phyloP scores from a whole-genome alignment of 2,797 vertebrate genomes.

The Pseudocheirus occidentalis region DNA sequence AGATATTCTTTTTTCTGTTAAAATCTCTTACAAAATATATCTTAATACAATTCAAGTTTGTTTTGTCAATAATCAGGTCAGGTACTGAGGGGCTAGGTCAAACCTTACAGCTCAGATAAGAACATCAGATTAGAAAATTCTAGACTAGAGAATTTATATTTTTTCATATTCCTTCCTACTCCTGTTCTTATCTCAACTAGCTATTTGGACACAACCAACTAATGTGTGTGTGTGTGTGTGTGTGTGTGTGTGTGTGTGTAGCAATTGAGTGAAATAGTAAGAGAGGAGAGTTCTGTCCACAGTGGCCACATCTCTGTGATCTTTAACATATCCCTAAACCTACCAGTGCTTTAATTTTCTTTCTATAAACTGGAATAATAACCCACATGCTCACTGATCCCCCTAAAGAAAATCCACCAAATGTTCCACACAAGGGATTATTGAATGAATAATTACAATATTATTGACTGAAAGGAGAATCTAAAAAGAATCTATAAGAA shows the following conservation, averaged over 20 bases:
- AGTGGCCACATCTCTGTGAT: background rate
- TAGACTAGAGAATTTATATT: background rate
- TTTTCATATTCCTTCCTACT: background rate
- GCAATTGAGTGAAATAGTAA: background rate
- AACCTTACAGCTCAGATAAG: background rate
- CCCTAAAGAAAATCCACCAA: background rate
- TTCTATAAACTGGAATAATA: background rate
- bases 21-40: background rate
- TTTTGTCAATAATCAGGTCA: background rate
- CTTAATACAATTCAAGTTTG: background rate
- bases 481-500: background rate
- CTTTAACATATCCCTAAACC: background rate
- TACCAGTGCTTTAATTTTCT: background rate
- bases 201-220: background rate
- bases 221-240: no score
- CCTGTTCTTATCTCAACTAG: background rate
- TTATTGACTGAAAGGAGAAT: background rate
- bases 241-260: no score
- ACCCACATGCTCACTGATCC: background rate
- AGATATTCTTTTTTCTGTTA: background rate
- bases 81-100: background rate
- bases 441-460: background rate
- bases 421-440: background rate
- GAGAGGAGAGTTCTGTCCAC: background rate
- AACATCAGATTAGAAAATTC: background rate